A percentile compares a stretch with the other conserved stretches of the same genome.
phyloP scores from a whole-genome alignment of 2,888 invertebrate species.

The Acleris holmiana region DNA sequence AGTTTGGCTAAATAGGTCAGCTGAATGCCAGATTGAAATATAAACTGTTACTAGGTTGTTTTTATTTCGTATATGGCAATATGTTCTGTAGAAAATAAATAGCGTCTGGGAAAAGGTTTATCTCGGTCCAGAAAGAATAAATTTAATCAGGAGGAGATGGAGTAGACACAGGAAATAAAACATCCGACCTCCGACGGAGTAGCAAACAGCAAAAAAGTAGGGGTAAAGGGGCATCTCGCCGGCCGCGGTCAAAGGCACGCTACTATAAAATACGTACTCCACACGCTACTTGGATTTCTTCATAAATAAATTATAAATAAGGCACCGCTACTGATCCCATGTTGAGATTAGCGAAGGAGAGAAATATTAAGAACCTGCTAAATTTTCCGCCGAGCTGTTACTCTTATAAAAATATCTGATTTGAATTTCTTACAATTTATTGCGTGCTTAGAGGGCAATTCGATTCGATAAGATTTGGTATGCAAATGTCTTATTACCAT shows the following conservation, averaged over 20 bases:
- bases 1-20: too few relatives aligned
- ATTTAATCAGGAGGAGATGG: slow-evolving; percentile 32
- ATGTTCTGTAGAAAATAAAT: slow-evolving; percentile 4
- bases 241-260: slow-evolving; percentile 10
- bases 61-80: neutral
- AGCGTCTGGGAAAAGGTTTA: slow-evolving; percentile 17
- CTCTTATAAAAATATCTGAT: slow-evolving; percentile 26
- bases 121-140: slow-evolving; percentile 26
- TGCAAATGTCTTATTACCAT: slow-evolving; percentile 36
- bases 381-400: slow-evolving; percentile 26
- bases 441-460: slow-evolving; percentile 36
- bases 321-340: neutral
- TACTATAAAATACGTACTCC: slow-evolving; percentile 3
- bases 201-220: slow-evolving; percentile 17
- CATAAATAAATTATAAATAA: slow-evolving; percentile 22
- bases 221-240: too few relatives aligned
- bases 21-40: too few relatives aligned
- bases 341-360: slow-evolving; percentile 14
- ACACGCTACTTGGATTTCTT: slow-evolving; percentile 4
- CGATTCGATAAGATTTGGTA: slow-evolving; percentile 32
- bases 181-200: slow-evolving; percentile 25
- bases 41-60: neutral
- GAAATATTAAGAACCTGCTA: slow-evolving; percentile 20
- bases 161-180: slow-evolving; percentile 35
- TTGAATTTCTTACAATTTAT: slow-evolving; percentile 35